Percentiles rank a stretch among this genome's conserved stretches.
phyloP scores from a whole-genome alignment of 2,888 invertebrate species.

The Halictus quadricinctus region DNA sequence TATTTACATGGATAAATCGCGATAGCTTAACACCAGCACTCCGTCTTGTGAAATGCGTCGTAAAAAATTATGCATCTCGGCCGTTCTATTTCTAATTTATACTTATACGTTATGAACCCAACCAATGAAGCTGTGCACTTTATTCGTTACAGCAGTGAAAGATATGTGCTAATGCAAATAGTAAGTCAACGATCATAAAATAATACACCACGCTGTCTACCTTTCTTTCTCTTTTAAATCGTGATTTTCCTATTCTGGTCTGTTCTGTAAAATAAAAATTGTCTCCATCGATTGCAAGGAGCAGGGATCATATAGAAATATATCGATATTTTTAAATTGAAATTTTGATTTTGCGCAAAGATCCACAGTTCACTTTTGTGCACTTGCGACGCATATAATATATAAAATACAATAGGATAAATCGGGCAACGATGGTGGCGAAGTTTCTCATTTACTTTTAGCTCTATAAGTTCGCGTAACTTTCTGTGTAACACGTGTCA shows the following conservation, averaged over 20 bases:
- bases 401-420: background rate
- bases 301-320: too few species aligned
- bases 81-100: background rate
- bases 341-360: too few species aligned
- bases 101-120: background rate
- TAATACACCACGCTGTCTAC: background rate
- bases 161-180: background rate
- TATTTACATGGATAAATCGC: slow-evolving; percentile 40
- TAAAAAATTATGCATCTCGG: background rate
- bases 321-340: background rate
- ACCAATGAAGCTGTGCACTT: background rate
- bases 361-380: background rate
- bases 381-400: background rate
- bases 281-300: background rate
- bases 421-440: background rate
- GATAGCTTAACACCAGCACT: slow-evolving; percentile 5
- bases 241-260: too few species aligned
- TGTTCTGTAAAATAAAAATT: background rate
- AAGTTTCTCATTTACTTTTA: background rate
- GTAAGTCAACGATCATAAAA: background rate
- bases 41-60: background rate
- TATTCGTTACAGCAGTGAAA: background rate
- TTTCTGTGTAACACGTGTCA: background rate
- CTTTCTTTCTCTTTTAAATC: background rate
- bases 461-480: too few species aligned